These are phyloP conservation scores for Xiphophorus maculatus DNA, from an alignment of 2,113 vertebrate genomes.

Conservation along the genomic window DNA sequence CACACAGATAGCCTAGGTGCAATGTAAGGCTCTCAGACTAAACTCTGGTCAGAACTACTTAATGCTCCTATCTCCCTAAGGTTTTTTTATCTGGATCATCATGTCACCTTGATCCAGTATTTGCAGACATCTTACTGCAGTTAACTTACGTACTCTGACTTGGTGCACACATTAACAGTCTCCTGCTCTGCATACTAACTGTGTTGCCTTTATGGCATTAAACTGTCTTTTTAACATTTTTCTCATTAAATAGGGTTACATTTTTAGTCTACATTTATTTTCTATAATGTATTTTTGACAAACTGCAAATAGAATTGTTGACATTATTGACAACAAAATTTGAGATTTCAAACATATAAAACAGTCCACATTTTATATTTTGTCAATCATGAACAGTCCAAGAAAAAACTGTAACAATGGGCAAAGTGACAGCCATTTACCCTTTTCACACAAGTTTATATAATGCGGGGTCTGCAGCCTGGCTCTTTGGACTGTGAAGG, in stretches of 20 bases:
- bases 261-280: not conserved
- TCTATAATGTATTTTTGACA: too few species aligned
- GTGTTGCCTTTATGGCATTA: not conserved
- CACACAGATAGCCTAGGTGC: not conserved
- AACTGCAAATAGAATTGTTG: too few species aligned
- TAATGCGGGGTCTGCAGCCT: too few species aligned
- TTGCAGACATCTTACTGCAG: not conserved
- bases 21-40: not conserved
- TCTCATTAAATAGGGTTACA: not conserved
- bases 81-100: not conserved
- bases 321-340: too few species aligned
- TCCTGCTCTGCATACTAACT: not conserved
- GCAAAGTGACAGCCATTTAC: too few species aligned
- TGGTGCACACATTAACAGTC: too few species aligned
- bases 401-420: too few species aligned
- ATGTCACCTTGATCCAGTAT: not conserved
- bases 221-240: not conserved
- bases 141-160: not conserved
- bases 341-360: too few species aligned
- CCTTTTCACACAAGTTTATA: too few species aligned
- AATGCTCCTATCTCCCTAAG: not conserved
- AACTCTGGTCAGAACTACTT: constrained; percentile 9
- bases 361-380: too few species aligned
- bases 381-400: too few species aligned
- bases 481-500: too few species aligned